These are phyloP conservation scores for Antechinus flavipes DNA, from an alignment of 2,113 vertebrate genomes.

Conservation along the genomic window DNA sequence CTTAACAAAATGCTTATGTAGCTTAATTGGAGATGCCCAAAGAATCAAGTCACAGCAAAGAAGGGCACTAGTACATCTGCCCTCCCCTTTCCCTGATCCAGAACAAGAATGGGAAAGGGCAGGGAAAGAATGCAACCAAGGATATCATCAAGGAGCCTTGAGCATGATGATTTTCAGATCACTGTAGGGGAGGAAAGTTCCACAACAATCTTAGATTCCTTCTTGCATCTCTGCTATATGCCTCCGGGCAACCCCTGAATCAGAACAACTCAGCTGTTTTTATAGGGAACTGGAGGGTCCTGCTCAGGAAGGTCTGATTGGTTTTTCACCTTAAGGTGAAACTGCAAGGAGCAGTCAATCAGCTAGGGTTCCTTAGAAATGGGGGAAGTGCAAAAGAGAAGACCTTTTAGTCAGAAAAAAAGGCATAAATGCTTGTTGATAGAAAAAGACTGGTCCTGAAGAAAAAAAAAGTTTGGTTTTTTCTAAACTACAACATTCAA, in stretches of 20 bases:
- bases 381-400: neutral
- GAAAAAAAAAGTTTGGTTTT: neutral
- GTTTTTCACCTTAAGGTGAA: neutral
- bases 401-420: neutral
- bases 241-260: neutral
- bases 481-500: no score
- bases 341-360: neutral
- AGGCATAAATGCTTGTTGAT: neutral
- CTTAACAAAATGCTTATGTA: neutral
- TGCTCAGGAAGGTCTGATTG: neutral
- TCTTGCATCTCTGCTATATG: neutral
- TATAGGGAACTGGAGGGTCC: no score
- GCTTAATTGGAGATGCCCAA: neutral
- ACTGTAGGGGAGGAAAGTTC: neutral
- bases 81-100: neutral
- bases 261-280: neutral
- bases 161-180: neutral
- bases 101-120: neutral
- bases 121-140: neutral
- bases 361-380: neutral
- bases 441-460: neutral
- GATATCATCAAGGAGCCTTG: neutral
- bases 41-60: neutral
- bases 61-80: neutral
- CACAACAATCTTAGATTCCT: neutral